Base-by-base conservation (phyloP, 2,888 invertebrate genomes). In the Apamea epomidion region DNA sequence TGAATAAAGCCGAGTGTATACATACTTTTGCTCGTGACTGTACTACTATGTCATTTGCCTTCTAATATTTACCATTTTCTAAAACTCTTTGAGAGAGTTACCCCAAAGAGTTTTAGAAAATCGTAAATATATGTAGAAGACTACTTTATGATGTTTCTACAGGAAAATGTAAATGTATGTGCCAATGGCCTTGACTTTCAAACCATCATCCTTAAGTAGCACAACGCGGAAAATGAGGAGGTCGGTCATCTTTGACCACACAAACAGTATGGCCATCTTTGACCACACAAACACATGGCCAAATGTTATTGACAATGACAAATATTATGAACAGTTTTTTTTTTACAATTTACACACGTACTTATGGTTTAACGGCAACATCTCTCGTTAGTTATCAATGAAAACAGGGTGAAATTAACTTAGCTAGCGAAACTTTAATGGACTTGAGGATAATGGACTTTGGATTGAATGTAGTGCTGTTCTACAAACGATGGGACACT, bases 101-200 rank as follows among this genome's bases (percentile, higher is more conserved):
- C 25, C 0, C 21, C 8, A 54, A 54, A 21, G 21, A 54, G 21
- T 48, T 16, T 37, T 51, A 29, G 8, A 14, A 70, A 10, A 21
- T 32, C 0, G 2, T 51, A 2, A 25, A 51, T 32, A 32, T 8
- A 32, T 0, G 25, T 8, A 25, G 1, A 37, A 7, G 3, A 48
- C 14, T 29, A 69, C 5, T 29, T 48, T 45, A 45, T 32, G 5
- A 32, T 32, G 29, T 32, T 25, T 45, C 12, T 12, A n/a, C 51
- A 68, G 77, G 51, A 83, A 76, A 83, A 83, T 62, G 21, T 4
- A 1, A 83, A 32, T 51, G 0, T 2, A n/a, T 10, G 6, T 10
- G 6, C 1, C 18, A 16, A 42, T 83, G 83, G 29, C 80, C 77
- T 81, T 81, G 81, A 83, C 77, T 51, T 68, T 76, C 48, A 76